These are phyloP conservation scores for Pavo muticus DNA, from an alignment of 2,113 vertebrate genomes.

Conservation along the genomic window DNA sequence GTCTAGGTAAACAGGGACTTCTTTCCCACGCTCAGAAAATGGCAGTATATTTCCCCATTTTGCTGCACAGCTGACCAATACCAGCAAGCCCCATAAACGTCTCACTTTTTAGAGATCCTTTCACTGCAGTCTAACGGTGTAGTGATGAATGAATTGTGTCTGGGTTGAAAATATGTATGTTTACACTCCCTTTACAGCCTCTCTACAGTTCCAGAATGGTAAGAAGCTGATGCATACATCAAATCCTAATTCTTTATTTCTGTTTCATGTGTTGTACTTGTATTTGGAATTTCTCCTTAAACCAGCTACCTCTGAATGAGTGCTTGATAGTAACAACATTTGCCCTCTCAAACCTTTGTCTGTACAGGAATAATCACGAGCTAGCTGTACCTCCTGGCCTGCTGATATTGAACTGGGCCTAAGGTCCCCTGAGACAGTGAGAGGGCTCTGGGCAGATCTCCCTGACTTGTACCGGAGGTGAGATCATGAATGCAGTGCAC, in stretches of 20 bases:
- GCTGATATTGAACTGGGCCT: background rate
- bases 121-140: background rate
- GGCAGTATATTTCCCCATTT: accelerated
- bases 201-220: background rate
- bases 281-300: background rate
- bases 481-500: background rate
- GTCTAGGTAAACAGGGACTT: background rate
- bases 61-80: background rate
- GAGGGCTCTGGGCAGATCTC: background rate
- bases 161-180: background rate
- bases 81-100: background rate
- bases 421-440: background rate
- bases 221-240: background rate
- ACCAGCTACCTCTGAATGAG: background rate
- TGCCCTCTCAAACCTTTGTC: background rate
- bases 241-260: background rate
- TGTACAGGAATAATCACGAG: background rate
- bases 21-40: background rate
- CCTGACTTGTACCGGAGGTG: background rate
- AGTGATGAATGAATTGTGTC: background rate
- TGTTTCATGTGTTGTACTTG: background rate
- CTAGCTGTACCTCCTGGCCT: background rate
- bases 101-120: background rate
- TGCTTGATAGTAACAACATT: background rate
- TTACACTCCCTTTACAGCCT: background rate